Evolutionary conservation across 37 sponge, comb jelly and placozoan species (phyloP).

Genomic region (Axinella damicornis): DNA sequence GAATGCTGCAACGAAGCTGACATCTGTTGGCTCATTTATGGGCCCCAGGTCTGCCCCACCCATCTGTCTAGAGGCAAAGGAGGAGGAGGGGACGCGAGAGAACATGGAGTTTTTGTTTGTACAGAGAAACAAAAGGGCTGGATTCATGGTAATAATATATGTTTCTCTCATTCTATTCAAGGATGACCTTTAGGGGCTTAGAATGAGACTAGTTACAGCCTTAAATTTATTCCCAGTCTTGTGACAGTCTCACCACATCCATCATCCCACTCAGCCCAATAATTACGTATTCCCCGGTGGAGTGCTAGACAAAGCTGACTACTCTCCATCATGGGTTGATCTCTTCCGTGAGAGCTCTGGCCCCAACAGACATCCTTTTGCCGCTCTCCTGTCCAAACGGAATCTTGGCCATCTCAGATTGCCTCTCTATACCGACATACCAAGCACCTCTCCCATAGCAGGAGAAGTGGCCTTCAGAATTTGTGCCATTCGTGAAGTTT

Average conservation of each 20-base stretch:
- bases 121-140: conserved; percentile 48
- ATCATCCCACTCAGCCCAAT: conserved; percentile 53
- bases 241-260: too few species aligned
- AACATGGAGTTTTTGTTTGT: conserved; percentile 60
- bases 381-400: conserved; percentile 12
- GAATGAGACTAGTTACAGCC: not conserved
- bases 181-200: too few species aligned
- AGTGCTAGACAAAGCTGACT: conserved; percentile 80
- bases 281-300: conserved; percentile 92
- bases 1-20: not conserved
- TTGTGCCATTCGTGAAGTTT: conserved; percentile 87
- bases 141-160: conserved; percentile 56
- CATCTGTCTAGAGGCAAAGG: not conserved
- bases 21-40: too few species aligned
- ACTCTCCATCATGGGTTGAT: conserved; percentile 64
- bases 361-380: conserved; percentile 16
- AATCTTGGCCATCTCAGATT: not conserved
- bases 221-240: too few species aligned
- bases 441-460: conserved; percentile 31
- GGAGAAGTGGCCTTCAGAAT: conserved; percentile 89
- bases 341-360: conserved; percentile 23
- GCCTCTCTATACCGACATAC: conserved; percentile 42
- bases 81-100: not conserved
- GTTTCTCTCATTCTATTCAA: too few species aligned
- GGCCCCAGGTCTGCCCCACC: not conserved